Evolutionary conservation across 2,797 vertebrate genomes (phyloP).

Genomic region (Tauraco hartlaubi): DNA sequence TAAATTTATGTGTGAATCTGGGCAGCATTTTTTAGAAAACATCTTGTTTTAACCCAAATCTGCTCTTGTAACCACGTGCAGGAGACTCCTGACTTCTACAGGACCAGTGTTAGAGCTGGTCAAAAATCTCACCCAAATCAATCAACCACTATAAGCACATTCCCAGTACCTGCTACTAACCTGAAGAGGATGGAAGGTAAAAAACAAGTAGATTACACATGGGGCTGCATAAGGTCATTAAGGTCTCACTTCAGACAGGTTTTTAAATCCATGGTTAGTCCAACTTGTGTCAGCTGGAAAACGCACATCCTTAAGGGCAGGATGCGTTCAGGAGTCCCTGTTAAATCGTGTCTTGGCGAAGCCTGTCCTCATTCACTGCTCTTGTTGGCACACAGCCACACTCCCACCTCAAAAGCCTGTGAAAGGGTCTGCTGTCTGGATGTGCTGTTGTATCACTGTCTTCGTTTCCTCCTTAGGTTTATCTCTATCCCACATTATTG

Average conservation of each 20-base stretch:
- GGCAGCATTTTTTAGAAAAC: not conserved
- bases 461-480: slow-evolving; percentile 3
- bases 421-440: not conserved
- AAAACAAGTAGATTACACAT: not conserved
- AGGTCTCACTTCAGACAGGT: not conserved
- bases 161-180: not conserved
- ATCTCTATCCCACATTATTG: not conserved
- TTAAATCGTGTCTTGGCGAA: not conserved
- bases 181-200: not conserved
- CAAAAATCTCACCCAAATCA: not conserved
- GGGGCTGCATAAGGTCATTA: not conserved
- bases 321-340: not conserved
- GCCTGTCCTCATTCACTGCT: not conserved
- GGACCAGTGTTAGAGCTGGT: not conserved
- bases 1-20: not conserved
- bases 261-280: not conserved
- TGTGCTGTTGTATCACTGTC: not conserved
- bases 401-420: not conserved
- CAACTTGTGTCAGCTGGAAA: not conserved
- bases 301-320: not conserved
- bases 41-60: not conserved
- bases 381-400: not conserved
- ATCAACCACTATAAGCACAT: not conserved
- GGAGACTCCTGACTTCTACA: not conserved
- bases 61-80: not conserved